Base-by-base conservation (phyloP, 2,797 vertebrate genomes). In the Stomatorhinus walkeri region DNA sequence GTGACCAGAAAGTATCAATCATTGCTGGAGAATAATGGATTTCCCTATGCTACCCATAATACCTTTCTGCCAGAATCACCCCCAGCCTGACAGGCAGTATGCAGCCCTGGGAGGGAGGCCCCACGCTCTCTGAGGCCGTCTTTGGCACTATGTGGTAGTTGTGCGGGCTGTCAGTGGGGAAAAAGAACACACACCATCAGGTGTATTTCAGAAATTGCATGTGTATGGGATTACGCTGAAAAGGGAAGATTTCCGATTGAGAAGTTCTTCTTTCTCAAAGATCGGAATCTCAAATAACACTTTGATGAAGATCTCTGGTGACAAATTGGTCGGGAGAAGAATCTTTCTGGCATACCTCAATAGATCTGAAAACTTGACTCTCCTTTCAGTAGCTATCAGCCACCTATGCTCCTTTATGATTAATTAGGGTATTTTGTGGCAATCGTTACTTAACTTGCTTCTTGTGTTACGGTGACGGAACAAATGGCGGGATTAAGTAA, bases 351-450 rank as follows among this genome's bases (percentile, higher is more conserved):
- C 93, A 93, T 92, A 91, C 91, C 87, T 64, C 84, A 49, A 81
- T 89, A 85, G 52, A 91, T 89, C 49, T 46, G 22, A 22, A 43
- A 81, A 40, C 43, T 87, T 2, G 24, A 92, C 93, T 95, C 93
- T 88, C 91, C 92, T 96, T 96, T 94, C 95, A 94, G 91, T 87
- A 91, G 93, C 95, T 92, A 93, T 96, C 96, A 96, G 36, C 43
- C 90, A 89, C 88, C 94, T 91, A 92, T 96, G 95, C 95, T 93
- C 43, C 94, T 89, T 89, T 91, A 95, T 96, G 96, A 96, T 96
- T 94, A 95, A 96, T 96, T 95, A 95, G 92, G 94, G 92, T 93
- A 93, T 93, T 93, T 93, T 91, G 93, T 94, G 94, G 93, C 93
- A 91, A 94, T 94, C 92, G 91, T 92, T 93, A 93, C 94, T 94